Evolutionary conservation across 1,140 invertebrate genomes (phyloP), one percentile per base, ranked within the genome.

Genomic region (Apocrypta bakeri): DNA sequence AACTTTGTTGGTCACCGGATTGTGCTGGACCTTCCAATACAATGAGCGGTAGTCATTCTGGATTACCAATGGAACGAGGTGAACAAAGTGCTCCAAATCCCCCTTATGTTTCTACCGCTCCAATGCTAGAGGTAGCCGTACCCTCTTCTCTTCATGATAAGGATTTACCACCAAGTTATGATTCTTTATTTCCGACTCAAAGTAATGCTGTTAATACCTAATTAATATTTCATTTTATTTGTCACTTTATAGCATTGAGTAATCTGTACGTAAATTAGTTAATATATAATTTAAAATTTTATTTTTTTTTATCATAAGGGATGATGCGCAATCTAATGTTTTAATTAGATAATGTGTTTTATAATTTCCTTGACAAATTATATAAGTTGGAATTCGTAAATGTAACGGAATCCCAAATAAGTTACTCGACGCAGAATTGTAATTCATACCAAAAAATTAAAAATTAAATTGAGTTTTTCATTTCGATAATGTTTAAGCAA

Each of bases 111-210:
- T 81, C 89, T 0, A 85, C 88, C 0, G 88, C 89, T 7, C 90
- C 91, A 0, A 91, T 91, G 90, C 72, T 92, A 6, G 88, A 91
- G 78, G 88, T 89, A 0, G 87, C 84, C 2, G 87, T 90, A 4
- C 68, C 89, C 21, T 83, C 88, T 9, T 81, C 88, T 0, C 85
- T 89, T 17, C 85, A 87, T 6, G 89, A 92, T 64, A 92, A 92
- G 64, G 91, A 92, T 85, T 84, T 92, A 64, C 91, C 91, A 6
- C 91, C 91, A 7, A 92, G 90, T 74, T 92, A 92, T 29, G 90
- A 92, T 78, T 92, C 91, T 2, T 84, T 92, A 37, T 92, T 92
- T 82, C 91, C 91, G 0, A 31, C 78, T 68, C 78, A 77, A 81
- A 24, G 72, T 63, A 81, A 66, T 69, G 11, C 78, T 40, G 27